These are phyloP conservation scores for Cyanoderma ruficeps DNA, from an alignment of 2,113 vertebrate genomes.

Conservation along the genomic window DNA sequence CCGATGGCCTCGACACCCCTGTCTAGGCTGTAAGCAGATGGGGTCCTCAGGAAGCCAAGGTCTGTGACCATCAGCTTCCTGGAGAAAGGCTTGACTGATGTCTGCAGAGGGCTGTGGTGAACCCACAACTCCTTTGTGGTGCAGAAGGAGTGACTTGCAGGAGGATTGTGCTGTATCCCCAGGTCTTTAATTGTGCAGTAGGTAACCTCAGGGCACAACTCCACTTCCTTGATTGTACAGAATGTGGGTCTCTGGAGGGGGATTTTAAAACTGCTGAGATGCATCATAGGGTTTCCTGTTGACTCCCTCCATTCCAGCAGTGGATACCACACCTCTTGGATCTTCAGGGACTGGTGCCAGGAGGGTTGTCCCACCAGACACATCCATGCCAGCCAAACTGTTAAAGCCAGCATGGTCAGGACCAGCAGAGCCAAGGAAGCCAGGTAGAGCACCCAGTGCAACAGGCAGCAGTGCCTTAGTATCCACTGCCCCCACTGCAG, in stretches of 20 bases:
- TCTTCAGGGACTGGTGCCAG: not conserved
- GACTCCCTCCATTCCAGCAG: not conserved
- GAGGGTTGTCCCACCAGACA: not conserved
- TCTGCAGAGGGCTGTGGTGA: not conserved
- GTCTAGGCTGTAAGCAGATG: conserved; percentile 45
- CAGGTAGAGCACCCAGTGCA: conserved; percentile 38
- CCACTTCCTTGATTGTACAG: conserved; percentile 53
- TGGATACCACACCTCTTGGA: not conserved
- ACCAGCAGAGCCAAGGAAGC: not conserved
- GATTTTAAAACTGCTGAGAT: not conserved
- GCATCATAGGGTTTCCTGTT: not conserved
- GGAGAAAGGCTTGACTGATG: not conserved
- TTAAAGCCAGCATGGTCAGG: not conserved
- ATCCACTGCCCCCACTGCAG: not conserved
- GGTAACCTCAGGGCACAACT: conserved; percentile 9
- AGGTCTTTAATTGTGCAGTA: conserved; percentile 56
- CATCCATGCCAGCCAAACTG: conserved; percentile 13
- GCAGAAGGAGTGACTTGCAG: not conserved
- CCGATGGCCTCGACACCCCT: not conserved
- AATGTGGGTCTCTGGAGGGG: not conserved
- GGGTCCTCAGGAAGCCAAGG: not conserved
- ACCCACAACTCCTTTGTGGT: conserved; percentile 53
- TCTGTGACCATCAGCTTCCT: not conserved
- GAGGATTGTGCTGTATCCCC: not conserved
- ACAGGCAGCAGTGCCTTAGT: conserved; percentile 6